Base-by-base conservation (phyloP, 2,797 vertebrate genomes). In the Pseudochirops cupreus region DNA sequence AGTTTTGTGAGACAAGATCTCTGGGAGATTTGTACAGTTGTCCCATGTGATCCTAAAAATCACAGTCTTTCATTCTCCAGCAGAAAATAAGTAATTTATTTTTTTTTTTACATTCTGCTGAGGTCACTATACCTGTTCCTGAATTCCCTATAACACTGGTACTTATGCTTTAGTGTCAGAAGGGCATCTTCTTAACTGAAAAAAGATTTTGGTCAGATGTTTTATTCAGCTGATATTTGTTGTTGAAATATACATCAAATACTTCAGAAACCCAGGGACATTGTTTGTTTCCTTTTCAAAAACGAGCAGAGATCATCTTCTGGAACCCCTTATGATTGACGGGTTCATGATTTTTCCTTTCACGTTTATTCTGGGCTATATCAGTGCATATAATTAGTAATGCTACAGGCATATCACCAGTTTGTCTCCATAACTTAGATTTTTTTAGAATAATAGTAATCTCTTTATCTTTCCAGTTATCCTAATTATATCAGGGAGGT, bases 131-230 rank as follows among this genome's bases (percentile, higher is more conserved):
- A 50, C 1, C 56, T 52, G 26, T 0, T 56, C 9, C 59, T 93
- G 50, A 90, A 92, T 91, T 97, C 56, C 55, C 28, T 93, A 92
- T 16, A 91, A 93, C 59, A 90, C 0, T 90, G 2, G 55, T 56
- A 46, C 33, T 94, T 92, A 91, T 56, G 13, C 94, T 92, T 93
- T 7, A 52, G 26, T 94, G 29, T 89, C 93, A 94, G 87, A 74
- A 91, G 57, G 91, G 29, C 50, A 55, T 11, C 31, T 93, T 59
- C 50, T 89, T 91, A 21, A 93, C 57, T 95, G 24, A 91, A 82
- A 93, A 92, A 94, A 95, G 50, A 95, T 91, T 96, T 92, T 95
- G 28, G 39, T 94, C 56, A 92, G 54, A 46, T 90, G 29, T 92
- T 94, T 92, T 94, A 93, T 94, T 95, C 14, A 58, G 82, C 57